phyloP scores from a whole-genome alignment of 1,140 invertebrate species.

The Drosophila oshimai region DNA sequence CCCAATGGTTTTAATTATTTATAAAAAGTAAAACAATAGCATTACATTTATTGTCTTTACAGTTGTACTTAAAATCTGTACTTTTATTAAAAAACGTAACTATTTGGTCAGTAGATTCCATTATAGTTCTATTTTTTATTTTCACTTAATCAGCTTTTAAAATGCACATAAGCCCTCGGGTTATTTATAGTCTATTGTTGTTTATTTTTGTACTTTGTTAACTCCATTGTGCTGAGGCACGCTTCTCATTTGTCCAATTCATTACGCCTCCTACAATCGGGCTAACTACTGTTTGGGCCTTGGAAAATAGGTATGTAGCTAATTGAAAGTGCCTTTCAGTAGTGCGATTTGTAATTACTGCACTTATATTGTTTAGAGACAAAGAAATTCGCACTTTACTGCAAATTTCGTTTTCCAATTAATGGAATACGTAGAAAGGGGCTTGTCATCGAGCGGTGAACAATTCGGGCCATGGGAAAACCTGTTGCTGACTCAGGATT shows the following conservation, averaged over 20 bases:
- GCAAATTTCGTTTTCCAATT: conserved; percentile 22
- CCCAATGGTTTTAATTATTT: too few relatives aligned
- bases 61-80: background rate
- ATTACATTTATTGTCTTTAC: too few relatives aligned
- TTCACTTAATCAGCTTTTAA: background rate
- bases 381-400: conserved; percentile 21
- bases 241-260: conserved; percentile 8
- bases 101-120: too few relatives aligned
- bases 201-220: background rate
- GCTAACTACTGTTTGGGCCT: background rate
- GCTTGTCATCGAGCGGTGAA: conserved; percentile 27
- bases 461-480: conserved; percentile 2
- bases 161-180: background rate
- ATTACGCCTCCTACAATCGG: conserved; percentile 3
- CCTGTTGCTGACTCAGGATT: conserved; percentile 17
- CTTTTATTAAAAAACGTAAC: too few relatives aligned
- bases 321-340: background rate
- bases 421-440: conserved; percentile 24
- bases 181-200: background rate
- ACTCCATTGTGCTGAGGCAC: background rate
- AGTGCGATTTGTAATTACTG: conserved; percentile 4
- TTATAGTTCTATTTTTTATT: background rate
- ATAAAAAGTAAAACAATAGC: too few relatives aligned
- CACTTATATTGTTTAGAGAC: conserved; percentile 1
- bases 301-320: conserved; percentile 1